Base-by-base conservation (phyloP, 2,113 vertebrate genomes). In the Geococcyx californianus region DNA sequence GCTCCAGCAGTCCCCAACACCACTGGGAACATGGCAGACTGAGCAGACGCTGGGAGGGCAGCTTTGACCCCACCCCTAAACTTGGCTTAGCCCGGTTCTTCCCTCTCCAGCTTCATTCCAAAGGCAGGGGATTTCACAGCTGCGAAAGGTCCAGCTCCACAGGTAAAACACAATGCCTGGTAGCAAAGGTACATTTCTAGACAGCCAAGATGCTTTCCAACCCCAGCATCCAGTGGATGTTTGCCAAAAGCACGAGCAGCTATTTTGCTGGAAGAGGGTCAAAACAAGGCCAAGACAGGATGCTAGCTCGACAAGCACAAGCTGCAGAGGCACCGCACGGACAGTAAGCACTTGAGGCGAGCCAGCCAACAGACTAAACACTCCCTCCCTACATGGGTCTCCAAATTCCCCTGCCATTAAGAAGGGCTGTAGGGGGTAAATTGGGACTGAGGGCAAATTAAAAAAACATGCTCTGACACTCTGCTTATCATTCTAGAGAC, bases 181-280 rank as follows among this genome's bases (percentile, higher is more conserved):
- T 54, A 82, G 81, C 69, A 56, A 70, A 79, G 75, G 78, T 3
- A 1, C 14, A 29, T 33, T 47, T 81, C 67, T 88, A 90, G 73
- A 69, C 31, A 67, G 72, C 33, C 68, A 58, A 19, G 9, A 42
- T 68, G 51, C 33, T 86, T 92, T 66, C 72, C 86, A 95, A 94
- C 66, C 51, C 84, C 26, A 90, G 88, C 28, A 67, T 51, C 72
- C 75, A 51, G 68, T 42, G 45, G 74, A 47, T 6, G 60, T 4
- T 88, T 89, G 86, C 88, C 88, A 94, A 86, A 85, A 38, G 51
- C 45, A 86, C 73, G 84, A 77, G 59, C 40, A 84, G 63, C 34
- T 94, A 73, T 70, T 90, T 77, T 63, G 83, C 59, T 94, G 83
- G 72, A 92, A 94, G 34, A 38, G n/a, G 29, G 45, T 97, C 72